phyloP scores from a whole-genome alignment of 2,888 invertebrate species.

The Rugalucina vietnamica region DNA sequence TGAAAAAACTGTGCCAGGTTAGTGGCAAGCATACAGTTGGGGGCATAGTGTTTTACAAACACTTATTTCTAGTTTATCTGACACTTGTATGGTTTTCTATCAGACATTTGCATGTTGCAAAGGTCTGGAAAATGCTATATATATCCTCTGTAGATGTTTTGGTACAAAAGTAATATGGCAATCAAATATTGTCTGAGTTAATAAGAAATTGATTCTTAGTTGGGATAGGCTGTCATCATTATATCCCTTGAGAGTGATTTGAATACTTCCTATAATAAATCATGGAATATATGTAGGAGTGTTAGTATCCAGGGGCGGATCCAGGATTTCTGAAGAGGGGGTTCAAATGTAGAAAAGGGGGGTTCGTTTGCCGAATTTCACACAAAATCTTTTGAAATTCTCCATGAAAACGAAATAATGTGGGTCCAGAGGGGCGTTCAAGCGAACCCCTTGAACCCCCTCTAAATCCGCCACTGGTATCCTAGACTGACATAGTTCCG shows the following conservation, averaged over 20 bases:
- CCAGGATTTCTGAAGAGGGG: too few relatives aligned
- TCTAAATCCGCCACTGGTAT: too few relatives aligned
- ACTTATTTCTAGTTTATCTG: not conserved
- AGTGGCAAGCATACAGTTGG: too few relatives aligned
- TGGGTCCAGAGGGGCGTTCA: too few relatives aligned
- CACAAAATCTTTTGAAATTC: too few relatives aligned
- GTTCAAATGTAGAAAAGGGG: too few relatives aligned
- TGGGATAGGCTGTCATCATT: not conserved
- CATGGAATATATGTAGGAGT: not conserved
- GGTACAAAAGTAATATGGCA: not conserved
- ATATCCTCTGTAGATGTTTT: not conserved
- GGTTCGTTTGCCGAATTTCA: too few relatives aligned
- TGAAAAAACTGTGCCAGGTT: too few relatives aligned
- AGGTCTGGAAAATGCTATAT: not conserved
- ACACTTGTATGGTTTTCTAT: not conserved
- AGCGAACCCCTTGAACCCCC: too few relatives aligned
- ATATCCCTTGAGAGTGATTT: not conserved
- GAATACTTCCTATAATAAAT: not conserved
- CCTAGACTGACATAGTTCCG: too few relatives aligned
- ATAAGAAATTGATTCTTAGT: constrained; percentile 12
- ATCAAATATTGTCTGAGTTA: constrained; percentile 5
- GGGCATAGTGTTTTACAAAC: too few relatives aligned
- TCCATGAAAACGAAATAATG: too few relatives aligned
- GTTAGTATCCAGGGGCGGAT: not conserved
- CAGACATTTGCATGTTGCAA: not conserved